A percentile compares a stretch with the other conserved stretches of the same genome.
Evolutionary conservation across 2,797 vertebrate genomes (phyloP).

Genomic region (Pelobates cultripes): DNA sequence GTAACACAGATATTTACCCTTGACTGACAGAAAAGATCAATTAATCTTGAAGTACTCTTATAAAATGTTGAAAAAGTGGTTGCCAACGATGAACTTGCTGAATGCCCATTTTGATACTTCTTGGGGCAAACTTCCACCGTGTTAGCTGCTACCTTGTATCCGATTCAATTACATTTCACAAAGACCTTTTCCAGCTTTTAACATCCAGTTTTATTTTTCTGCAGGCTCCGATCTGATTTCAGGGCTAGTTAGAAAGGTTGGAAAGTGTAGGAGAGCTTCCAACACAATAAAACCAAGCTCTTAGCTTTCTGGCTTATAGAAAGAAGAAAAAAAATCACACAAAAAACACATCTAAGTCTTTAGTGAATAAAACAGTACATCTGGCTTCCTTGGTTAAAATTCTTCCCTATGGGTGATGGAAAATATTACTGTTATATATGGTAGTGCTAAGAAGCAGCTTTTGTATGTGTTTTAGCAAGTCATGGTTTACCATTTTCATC

Average conservation of each 20-base stretch:
- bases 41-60: too few relatives aligned
- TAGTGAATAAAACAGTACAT: slow-evolving; percentile 16
- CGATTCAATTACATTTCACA: slow-evolving; percentile 55
- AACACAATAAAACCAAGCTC: slow-evolving; percentile 51
- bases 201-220: slow-evolving; percentile 51
- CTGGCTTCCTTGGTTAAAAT: slow-evolving; percentile 44
- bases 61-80: too few relatives aligned
- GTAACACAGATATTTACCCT: too few relatives aligned
- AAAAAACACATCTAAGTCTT: slow-evolving; percentile 8
- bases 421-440: slow-evolving; percentile 53
- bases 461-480: neutral
- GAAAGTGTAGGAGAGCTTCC: slow-evolving; percentile 51
- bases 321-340: slow-evolving; percentile 15
- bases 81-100: too few relatives aligned
- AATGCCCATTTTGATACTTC: neutral
- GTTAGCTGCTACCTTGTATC: slow-evolving; percentile 52
- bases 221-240: slow-evolving; percentile 59
- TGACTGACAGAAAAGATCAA: too few relatives aligned
- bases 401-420: slow-evolving; percentile 47
- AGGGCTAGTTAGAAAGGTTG: slow-evolving; percentile 57
- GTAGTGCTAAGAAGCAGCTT: neutral
- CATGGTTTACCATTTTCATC: neutral
- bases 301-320: slow-evolving; percentile 38
- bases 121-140: neutral
- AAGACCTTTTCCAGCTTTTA: slow-evolving; percentile 59